Percentiles rank a stretch among this genome's conserved stretches.
Conservation (phyloP, 2,888 invertebrate genomes). For the Andrena bucephala region DNA sequence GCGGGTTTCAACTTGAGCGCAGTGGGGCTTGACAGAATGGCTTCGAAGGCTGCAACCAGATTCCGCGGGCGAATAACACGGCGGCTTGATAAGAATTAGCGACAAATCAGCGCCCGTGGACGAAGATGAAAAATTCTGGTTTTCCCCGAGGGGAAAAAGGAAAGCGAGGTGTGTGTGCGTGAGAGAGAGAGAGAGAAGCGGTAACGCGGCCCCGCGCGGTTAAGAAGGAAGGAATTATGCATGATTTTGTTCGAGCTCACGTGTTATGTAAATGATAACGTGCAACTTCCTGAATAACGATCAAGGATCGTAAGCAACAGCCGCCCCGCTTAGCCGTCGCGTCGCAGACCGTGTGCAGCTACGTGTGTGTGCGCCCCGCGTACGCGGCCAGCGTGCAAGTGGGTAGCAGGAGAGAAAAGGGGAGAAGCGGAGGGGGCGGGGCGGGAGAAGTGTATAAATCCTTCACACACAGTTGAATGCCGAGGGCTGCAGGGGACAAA, state of each 20-base stretch:
- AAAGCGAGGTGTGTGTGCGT: not conserved
- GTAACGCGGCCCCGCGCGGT: constrained; percentile 41
- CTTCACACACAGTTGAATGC: constrained; percentile 32
- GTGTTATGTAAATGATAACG: constrained; percentile 73
- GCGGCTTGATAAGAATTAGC: not conserved
- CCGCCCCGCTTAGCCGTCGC: constrained; percentile 41
- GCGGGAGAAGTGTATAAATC: not conserved
- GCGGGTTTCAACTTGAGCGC: too few relatives aligned
- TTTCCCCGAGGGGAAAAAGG: constrained; percentile 23
- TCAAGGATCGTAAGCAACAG: constrained; percentile 62
- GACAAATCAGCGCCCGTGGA: not conserved
- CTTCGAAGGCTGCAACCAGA: not conserved
- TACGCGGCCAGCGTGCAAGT: not conserved
- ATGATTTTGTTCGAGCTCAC: constrained; percentile 62
- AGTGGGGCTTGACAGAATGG: too few relatives aligned
- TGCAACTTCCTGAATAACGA: constrained; percentile 73
- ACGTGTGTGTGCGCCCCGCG: not conserved
- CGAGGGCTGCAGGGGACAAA: constrained; percentile 5
- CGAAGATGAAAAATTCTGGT: constrained; percentile 11
- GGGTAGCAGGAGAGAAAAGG: constrained; percentile 1
- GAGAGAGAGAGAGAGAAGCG: constrained; percentile 20
- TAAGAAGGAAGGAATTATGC: constrained; percentile 68
- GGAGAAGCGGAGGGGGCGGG: not conserved
- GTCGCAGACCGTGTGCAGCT: not conserved
- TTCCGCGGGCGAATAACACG: constrained; percentile 2